Conservation (phyloP, 2,113 vertebrate genomes). For the Stegostoma tigrinum region DNA sequence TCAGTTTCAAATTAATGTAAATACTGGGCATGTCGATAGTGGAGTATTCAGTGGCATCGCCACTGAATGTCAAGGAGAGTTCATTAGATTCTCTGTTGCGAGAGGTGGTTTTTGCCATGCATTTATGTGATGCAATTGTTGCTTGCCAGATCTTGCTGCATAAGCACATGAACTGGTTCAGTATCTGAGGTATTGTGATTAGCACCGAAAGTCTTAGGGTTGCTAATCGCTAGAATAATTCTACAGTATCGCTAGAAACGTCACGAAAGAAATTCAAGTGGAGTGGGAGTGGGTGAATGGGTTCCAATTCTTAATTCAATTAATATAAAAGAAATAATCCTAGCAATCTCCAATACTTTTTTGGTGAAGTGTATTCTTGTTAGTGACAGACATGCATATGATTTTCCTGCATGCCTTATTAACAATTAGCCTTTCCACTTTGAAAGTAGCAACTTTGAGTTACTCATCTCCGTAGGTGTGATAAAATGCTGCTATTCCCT, state of each 20-base stretch:
- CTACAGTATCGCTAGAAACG: background rate
- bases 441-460: background rate
- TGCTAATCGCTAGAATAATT: background rate
- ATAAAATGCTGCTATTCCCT: background rate
- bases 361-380: background rate
- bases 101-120: too few relatives aligned
- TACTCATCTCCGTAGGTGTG: background rate
- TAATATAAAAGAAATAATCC: background rate
- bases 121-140: too few relatives aligned
- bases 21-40: too few relatives aligned
- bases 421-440: background rate
- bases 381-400: background rate
- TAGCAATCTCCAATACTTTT: too few relatives aligned
- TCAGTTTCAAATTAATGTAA: too few relatives aligned
- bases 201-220: too few relatives aligned
- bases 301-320: background rate
- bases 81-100: too few relatives aligned
- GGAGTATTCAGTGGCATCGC: too few relatives aligned
- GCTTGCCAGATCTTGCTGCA: too few relatives aligned
- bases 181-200: too few relatives aligned
- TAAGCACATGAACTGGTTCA: too few relatives aligned
- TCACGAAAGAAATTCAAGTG: background rate
- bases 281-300: background rate
- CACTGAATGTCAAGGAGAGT: too few relatives aligned
- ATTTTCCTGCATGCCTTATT: background rate